Base-by-base conservation (phyloP, 2,113 vertebrate genomes). In the Bothrops jararaca region DNA sequence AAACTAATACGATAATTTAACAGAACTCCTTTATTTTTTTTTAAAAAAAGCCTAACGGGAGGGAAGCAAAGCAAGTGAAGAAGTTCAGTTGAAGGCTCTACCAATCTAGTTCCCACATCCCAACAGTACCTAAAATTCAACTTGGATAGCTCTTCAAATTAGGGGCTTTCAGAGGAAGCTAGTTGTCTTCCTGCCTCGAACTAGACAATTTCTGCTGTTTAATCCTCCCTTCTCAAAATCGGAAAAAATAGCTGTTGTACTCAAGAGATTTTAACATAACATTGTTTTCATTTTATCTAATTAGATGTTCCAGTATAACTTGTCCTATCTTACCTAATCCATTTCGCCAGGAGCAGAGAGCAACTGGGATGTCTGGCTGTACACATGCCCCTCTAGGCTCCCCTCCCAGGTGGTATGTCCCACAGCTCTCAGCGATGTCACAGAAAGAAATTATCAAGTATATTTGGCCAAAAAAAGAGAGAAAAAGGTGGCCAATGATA, bases 341-440 rank as follows among this genome's bases (percentile, higher is more conserved):
- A 57, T 48, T 54, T 64, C 86, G n/a, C 85, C 20, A 7, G 2
- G 39, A 11, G 69, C 74, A 64, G 0, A 4, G 4, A 12, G 74
- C 20, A 1, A 0, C 0, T 2, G 34, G 85, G 92, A 34, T 12
- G 53, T 52, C 42, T 89, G 88, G 3, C 53, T 50, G 64, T 29
- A 50, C 64, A 64, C 15, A 10, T 86, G 86, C 6, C 53, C 58
- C 29, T 3, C 60, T 89, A 45, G 22, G 69, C 22, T 18, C 42
- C 74, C 88, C 52, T 80, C 64, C 26, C 50, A 13, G 39, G n/a
- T 93, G 89, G 45, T 54, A 6, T n/a, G 45, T 18, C 34, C 54
- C 80, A 69, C n/a, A 52, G 53, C 85, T 52, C 85, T 64, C 85
- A 88, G 58, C n/a, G 93, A 93, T 91, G 90, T 93, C 90, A 93